These are phyloP conservation scores for Coregonus sp. DNA, from an alignment of 2,797 vertebrate species.

Conservation along the genomic window DNA sequence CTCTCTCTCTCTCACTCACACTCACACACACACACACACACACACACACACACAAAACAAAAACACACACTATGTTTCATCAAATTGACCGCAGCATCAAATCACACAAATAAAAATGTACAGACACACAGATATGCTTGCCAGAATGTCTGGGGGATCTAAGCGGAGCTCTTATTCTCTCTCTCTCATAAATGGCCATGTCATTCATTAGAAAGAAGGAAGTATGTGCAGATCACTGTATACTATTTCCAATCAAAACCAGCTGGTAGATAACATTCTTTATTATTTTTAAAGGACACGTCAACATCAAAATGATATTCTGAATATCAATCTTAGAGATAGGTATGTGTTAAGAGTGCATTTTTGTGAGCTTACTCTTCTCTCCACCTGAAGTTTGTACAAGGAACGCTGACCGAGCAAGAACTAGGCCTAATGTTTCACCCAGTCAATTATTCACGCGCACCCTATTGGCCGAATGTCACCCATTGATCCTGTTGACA, in stretches of 20 bases:
- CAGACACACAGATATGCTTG: background rate
- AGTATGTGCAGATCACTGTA: background rate
- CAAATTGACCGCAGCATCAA: background rate
- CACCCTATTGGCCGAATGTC: conserved; percentile 81
- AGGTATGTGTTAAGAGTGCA: background rate
- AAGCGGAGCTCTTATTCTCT: background rate
- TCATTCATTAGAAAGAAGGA: too few relatives aligned
- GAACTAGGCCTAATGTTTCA: conserved; percentile 75
- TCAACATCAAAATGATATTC: too few relatives aligned
- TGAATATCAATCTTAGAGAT: background rate
- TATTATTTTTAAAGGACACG: background rate
- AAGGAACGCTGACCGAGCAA: conserved; percentile 53
- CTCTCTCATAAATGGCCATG: too few relatives aligned
- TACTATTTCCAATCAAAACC: background rate
- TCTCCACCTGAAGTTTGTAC: conserved; percentile 28
- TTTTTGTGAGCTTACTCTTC: background rate
- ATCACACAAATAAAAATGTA: background rate
- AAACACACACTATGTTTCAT: background rate
- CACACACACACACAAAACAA: background rate
- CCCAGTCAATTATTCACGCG: conserved; percentile 84
- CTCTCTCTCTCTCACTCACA: too few relatives aligned
- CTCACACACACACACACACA: too few relatives aligned
- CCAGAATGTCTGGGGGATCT: background rate
- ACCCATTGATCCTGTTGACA: conserved; percentile 71
- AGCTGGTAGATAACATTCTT: background rate